Base-by-base conservation (phyloP, 2,797 vertebrate species). In the Borostomias antarcticus region DNA sequence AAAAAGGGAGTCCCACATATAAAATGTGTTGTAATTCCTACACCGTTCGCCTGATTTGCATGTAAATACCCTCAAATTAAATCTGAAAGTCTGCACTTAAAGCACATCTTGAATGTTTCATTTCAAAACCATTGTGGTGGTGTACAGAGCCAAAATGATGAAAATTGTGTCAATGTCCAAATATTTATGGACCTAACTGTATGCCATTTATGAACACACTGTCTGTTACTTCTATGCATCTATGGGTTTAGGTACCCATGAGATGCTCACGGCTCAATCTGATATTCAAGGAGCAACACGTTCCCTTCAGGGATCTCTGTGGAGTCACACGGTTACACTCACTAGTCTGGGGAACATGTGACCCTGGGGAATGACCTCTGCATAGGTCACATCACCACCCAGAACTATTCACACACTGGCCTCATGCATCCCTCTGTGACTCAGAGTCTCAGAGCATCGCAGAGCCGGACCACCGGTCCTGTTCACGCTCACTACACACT, bases 381-480 rank as follows among this genome's bases (percentile, higher is more conserved):
- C 35, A 58, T 58, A 58, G 57, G 57, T 58, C 57, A 58, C 15
- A 58, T 58, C 32, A 58, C 33, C 6, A 33, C n/a, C 57, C 23
- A 19, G 57, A 58, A 58, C 40, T 7, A 26, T 26, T 58, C 57
- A 58, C 3, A 58, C 5, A 25, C 32, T 58, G 30, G 19, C 19
- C 19, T 58, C 19, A 58, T 58, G 21, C 21, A 58, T 35, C 23
- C 35, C 9, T 19, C 9, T 37, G 19, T 37, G 57, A 21, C 32
- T n/a, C n/a, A n/a, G n/a, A n/a, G n/a, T n/a, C n/a, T n/a, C n/a
- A n/a, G n/a, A n/a, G n/a, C n/a, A 40, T 58, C 32, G 11, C 11
- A 25, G 11, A 50, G n/a, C 8, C n/a, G 19, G 21, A 50, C 47
- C 19, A 35, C 9, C 32, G n/a, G n/a, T n/a, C n/a, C n/a, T n/a